phyloP scores from a whole-genome alignment of 2,888 invertebrate species.

The Drosophila siamana region DNA sequence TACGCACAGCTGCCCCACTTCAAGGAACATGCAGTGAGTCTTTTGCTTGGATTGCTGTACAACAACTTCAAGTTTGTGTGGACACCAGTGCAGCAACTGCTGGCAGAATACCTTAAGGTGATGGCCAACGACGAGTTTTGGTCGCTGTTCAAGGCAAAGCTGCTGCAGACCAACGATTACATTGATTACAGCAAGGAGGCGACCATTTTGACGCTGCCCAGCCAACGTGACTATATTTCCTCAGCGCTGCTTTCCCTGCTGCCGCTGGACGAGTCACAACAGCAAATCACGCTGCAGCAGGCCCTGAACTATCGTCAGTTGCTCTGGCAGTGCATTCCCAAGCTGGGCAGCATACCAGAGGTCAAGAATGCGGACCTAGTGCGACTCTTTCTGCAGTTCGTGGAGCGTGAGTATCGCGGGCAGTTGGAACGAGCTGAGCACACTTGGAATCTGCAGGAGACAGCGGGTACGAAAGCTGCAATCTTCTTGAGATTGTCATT shows the following conservation, averaged over 20 bases:
- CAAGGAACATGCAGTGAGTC: slow-evolving; percentile 89
- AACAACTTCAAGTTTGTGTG: slow-evolving; percentile 95
- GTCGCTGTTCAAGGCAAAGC: slow-evolving; percentile 88
- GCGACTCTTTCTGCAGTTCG: slow-evolving; percentile 92
- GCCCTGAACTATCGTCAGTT: slow-evolving; percentile 90
- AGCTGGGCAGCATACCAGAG: slow-evolving; percentile 91
- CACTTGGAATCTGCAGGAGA: slow-evolving; percentile 86
- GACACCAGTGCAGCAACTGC: slow-evolving; percentile 92
- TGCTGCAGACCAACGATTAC: slow-evolving; percentile 86
- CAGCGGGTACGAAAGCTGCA: slow-evolving; percentile 40
- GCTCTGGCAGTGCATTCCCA: slow-evolving; percentile 92
- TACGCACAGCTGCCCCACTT: slow-evolving; percentile 86
- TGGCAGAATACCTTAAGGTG: slow-evolving; percentile 90
- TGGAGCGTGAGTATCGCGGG: slow-evolving; percentile 87
- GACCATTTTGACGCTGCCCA: neutral
- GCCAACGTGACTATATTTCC: slow-evolving; percentile 37
- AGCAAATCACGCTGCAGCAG: slow-evolving; percentile 67
- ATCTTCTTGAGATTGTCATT: neutral
- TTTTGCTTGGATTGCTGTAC: slow-evolving; percentile 93
- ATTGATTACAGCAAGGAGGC: slow-evolving; percentile 85
- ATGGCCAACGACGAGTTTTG: slow-evolving; percentile 89
- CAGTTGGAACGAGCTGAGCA: slow-evolving; percentile 87
- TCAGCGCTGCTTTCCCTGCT: slow-evolving; percentile 59
- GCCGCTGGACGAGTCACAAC: slow-evolving; percentile 25
- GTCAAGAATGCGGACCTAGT: slow-evolving; percentile 92